Base-by-base conservation (phyloP, 2,797 vertebrate species). In the Scolopax rusticola region DNA sequence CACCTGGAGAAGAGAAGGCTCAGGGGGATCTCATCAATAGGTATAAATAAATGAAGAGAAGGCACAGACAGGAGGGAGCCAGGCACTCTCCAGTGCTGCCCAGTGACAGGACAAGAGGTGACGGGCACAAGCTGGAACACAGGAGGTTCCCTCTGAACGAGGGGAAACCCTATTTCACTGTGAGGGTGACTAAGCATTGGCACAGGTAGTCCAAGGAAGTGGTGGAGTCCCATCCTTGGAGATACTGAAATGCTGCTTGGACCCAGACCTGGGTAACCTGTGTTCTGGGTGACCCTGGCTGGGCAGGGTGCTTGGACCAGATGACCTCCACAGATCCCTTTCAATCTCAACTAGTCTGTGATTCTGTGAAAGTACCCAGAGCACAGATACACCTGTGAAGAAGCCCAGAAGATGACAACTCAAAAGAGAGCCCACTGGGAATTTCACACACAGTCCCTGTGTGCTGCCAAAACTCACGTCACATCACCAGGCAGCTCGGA, bases 401-500 rank as follows among this genome's bases (percentile, higher is more conserved):
- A 94, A 85, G 41, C 57, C 24, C 75, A n/a, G 30, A 70, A 78
- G 71, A 45, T 4, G 20, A 71, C 38, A 85, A 41, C 15, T 47
- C 41, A 7, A 20, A 59, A 74, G 20, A 60, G 3, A 8, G 40
- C 23, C n/a, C 30, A 15, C 4, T 63, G 28, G 12, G 63, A 85
- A 70, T 1, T 2, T 30, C 71, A 47, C 51, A 40, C 4, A 2
- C 4, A 1, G 18, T 40, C 13, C n/a, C 21, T 5, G 2, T 0
- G 6, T 0, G 6, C 41, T 54, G 23, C 43, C 74, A 50, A 40
- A 61, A 40, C 19, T 54, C 43, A 9, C 0, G 0, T 4, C 5
- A 1, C 41, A 15, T 11, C 33, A 50, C 15, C 1, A 2, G 32
- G 51, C n/a, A 73, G 33, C 79, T 51, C 0, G 0, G 20, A 16